Percentiles rank a stretch among this genome's conserved stretches.
Conservation (phyloP, 2,797 vertebrate genomes). For the Labeo calbasu region DNA sequence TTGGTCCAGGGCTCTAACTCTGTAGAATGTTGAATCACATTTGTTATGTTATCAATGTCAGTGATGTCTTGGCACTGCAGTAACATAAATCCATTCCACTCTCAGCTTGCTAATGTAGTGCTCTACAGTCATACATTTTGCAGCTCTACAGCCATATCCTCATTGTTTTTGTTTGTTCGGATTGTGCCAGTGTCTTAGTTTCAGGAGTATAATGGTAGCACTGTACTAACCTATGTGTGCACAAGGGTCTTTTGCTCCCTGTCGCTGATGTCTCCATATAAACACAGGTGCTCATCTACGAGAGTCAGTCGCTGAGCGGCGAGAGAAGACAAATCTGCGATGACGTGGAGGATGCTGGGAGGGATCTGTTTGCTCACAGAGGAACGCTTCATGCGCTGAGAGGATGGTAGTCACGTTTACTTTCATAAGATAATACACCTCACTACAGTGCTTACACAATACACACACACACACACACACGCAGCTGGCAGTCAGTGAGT, state of each 20-base stretch:
- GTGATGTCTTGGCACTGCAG: neutral
- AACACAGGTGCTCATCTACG: slow-evolving; percentile 85
- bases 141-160: too few relatives aligned
- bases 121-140: too few relatives aligned
- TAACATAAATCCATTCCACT: neutral
- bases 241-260: neutral
- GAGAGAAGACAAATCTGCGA: slow-evolving; percentile 77
- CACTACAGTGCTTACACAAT: neutral
- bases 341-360: slow-evolving; percentile 76
- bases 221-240: too few relatives aligned
- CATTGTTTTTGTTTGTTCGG: neutral
- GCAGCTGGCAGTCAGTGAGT: too few relatives aligned
- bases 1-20: neutral
- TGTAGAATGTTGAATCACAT: neutral
- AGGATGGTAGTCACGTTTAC: slow-evolving; percentile 82
- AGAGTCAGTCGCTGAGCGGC: slow-evolving; percentile 70
- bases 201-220: neutral
- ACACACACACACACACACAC: slow-evolving; percentile 3
- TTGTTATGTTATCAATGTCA: neutral
- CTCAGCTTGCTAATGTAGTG: too few relatives aligned
- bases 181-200: neutral
- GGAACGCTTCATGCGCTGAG: slow-evolving; percentile 79
- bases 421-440: neutral
- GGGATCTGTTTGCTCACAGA: slow-evolving; percentile 75
- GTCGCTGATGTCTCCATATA: slow-evolving; percentile 58